phyloP scores from a whole-genome alignment of 2,888 invertebrate species.

The Sepiola atlantica region DNA sequence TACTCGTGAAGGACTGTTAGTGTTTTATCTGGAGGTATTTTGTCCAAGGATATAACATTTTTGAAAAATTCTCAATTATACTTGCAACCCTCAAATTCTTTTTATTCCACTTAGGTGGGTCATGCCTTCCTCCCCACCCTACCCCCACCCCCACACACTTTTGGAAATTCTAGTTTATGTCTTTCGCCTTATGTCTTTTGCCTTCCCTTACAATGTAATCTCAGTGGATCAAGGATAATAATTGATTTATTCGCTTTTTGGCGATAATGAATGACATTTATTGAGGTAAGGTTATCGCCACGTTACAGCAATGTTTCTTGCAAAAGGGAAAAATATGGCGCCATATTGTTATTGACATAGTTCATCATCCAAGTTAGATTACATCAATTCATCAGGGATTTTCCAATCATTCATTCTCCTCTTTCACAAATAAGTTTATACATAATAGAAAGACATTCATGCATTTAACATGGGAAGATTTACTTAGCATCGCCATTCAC shows the following conservation, averaged over 20 bases:
- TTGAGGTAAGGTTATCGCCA: neutral
- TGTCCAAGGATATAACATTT: no score
- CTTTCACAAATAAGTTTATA: neutral
- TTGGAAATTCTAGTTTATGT: neutral
- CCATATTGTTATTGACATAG: neutral
- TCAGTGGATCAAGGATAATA: neutral
- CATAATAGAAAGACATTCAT: no score
- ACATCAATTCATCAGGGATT: neutral
- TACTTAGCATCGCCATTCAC: no score
- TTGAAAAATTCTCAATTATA: no score
- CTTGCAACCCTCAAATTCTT: no score
- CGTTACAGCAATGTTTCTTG: no score
- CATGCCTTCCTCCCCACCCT: neutral
- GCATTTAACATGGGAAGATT: no score
- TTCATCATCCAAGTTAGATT: neutral
- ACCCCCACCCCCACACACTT: no score
- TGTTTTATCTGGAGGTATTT: no score
- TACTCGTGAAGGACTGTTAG: no score
- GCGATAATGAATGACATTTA: neutral
- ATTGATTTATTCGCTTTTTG: neutral
- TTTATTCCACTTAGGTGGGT: no score
- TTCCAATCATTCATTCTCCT: neutral
- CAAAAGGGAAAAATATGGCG: neutral
- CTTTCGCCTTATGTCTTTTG: neutral
- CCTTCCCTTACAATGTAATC: neutral